A percentile compares a stretch with the other conserved stretches of the same genome.
These are phyloP conservation scores for Mastomys coucha DNA, from an alignment of 2,113 vertebrate genomes.

Conservation along the genomic window DNA sequence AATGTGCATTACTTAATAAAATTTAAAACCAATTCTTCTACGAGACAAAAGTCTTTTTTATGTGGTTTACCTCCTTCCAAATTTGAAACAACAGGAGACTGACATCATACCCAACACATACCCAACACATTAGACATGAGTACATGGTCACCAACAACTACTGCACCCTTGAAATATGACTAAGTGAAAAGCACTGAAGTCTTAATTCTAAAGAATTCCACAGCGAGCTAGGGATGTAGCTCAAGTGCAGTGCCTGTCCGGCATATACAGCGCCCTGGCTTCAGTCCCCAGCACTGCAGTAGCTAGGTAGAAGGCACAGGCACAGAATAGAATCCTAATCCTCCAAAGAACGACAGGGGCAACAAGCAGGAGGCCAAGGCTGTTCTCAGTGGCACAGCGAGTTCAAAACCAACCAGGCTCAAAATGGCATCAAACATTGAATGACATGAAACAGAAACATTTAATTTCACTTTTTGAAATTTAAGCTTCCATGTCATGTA, in stretches of 20 bases:
- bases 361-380: too few species aligned
- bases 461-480: not conserved
- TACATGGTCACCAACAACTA: not conserved
- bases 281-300: not conserved
- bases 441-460: not conserved
- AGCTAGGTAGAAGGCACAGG: not conserved
- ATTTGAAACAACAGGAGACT: not conserved
- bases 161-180: not conserved
- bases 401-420: not conserved
- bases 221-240: too few species aligned
- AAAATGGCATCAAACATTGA: not conserved
- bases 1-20: not conserved
- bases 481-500: not conserved
- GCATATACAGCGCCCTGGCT: not conserved
- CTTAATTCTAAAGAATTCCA: not conserved
- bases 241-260: not conserved
- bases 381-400: not conserved
- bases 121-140: not conserved
- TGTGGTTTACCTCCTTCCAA: not conserved
- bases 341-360: not conserved
- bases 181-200: not conserved
- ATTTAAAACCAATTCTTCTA: conserved; percentile 3
- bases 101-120: not conserved
- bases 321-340: not conserved
- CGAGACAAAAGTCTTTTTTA: conserved; percentile 33